Evolutionary conservation across 2,888 invertebrate genomes (phyloP), one percentile per base, ranked within the genome.

Genomic region (Eledone cirrhosa): DNA sequence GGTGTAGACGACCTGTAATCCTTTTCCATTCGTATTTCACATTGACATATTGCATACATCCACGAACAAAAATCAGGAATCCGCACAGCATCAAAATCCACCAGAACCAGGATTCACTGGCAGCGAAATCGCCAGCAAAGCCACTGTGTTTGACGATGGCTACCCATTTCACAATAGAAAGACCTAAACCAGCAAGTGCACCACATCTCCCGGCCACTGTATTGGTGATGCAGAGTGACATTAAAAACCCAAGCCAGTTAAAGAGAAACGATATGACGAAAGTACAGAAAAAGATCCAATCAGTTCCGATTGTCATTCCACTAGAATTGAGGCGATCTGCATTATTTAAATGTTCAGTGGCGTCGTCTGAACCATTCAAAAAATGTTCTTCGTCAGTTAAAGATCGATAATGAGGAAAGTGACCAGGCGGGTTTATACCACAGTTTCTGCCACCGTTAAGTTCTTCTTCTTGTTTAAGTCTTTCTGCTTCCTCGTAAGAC

Each of bases 141-240:
- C 87, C 86, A 77, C 88, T 88, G 82, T 89, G 88, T 87, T 97
- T 97, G 19, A 97, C 96, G 88, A 97, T 97, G 86, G 97, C 93
- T 48, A 97, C 97, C 97, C 97, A 97, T 92, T 97, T 97, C 83
- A 97, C 96, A 82, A 97, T 93, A 11, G 97, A 97, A 24, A 97
- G 93, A 1, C 97, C 97, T 89, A 97, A 97, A 79, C 97, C 97
- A 72, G 97, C 95, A 77, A 97, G 92, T 1, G 97, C 97, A 41
- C 97, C 97, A 90, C 97, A 97, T 86, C 97, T 94, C 48, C 96
- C 96, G 63, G 97, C 97, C 87, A 97, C 96, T 77, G 97, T 97
- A 91, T 97, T 96, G 89, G 96, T 96, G 92, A 97, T 96, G 89
- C 97, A 97, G 93, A 97, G 95, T 85, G 97, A 93, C 89, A 97